Base-by-base conservation (phyloP, 1,140 invertebrate genomes). In the Apis cerana region DNA sequence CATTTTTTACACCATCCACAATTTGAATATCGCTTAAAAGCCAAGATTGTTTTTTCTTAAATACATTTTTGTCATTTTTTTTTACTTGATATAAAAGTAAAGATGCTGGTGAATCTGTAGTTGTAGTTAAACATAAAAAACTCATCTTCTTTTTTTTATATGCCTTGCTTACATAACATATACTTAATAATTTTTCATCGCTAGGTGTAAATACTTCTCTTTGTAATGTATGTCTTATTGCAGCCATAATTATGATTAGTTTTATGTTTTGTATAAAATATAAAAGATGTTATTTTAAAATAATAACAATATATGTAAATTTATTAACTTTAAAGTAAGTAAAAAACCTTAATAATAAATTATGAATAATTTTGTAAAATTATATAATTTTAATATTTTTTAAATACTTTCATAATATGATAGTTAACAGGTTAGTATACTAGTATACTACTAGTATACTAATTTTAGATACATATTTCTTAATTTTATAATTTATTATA, bases 1-100 rank as follows among this genome's bases (percentile, higher is more conserved):
- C 96, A 94, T 95, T 88, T 80, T 90, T 91, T 27, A 94, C 84
- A 21, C 97, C 97, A 95, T 98, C 97, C 1, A 98, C 95, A 61
- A 95, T 94, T 94, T 97, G 97, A 21, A 98, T 94, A 90, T 98
- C 97, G 74, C 95, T 95, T 76, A 98, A 91, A 75, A 95, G 92
- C 98, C 98, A 98, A 33, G 95, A 96, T 54, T 96, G 95, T 93
- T 98, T 98, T 87, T 97, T 97, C 91, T 98, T 98, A 91, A 96
- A 98, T 1, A 95, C 93, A 93, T 97, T 96, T 92, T 98, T 97
- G 85, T 98, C 97, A 61, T 96, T 96, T 92, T 97, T 97, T 91
- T 98, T 98, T 0, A 98, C 94, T 93, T 98, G 96, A 88, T 97
- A 96, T 62, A 98, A 94, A 75, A 95, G 96, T 13, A 97, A 95